phyloP scores from a whole-genome alignment of 2,113 vertebrate genomes.

The Xyliphius kryptos region DNA sequence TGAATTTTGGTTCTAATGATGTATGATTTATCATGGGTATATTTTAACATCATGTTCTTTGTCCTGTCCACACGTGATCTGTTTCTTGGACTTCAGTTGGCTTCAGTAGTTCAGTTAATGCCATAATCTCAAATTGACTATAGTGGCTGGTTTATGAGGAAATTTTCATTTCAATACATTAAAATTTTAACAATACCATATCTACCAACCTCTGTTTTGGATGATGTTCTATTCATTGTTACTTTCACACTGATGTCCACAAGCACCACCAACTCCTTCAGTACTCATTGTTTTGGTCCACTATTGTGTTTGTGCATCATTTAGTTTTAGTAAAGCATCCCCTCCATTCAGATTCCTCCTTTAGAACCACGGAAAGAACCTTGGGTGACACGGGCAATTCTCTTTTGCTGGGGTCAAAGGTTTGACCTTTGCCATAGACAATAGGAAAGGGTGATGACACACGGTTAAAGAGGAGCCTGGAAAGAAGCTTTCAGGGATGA shows the following conservation, averaged over 20 bases:
- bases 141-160: no score
- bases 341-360: conserved; percentile 5
- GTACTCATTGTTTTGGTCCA: conserved; percentile 5
- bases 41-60: no score
- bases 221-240: neutral
- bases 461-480: conserved; percentile 20
- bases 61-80: no score
- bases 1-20: no score
- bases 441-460: conserved; percentile 16
- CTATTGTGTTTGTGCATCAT: neutral
- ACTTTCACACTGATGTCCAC: conserved; percentile 4
- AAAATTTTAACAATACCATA: no score
- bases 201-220: no score
- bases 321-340: conserved; percentile 10
- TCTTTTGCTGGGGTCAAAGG: conserved; percentile 31
- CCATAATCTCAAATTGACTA: no score
- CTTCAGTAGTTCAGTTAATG: no score
- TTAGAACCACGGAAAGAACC: conserved; percentile 15
- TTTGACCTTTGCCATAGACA: conserved; percentile 28
- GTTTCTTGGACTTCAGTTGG: no score
- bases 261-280: neutral
- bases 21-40: no score
- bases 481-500: conserved; percentile 20
- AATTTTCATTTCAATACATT: no score
- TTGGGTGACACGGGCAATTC: conserved; percentile 13